Conservation (phyloP, 1,140 invertebrate genomes). For the Antheraea mylitta region DNA sequence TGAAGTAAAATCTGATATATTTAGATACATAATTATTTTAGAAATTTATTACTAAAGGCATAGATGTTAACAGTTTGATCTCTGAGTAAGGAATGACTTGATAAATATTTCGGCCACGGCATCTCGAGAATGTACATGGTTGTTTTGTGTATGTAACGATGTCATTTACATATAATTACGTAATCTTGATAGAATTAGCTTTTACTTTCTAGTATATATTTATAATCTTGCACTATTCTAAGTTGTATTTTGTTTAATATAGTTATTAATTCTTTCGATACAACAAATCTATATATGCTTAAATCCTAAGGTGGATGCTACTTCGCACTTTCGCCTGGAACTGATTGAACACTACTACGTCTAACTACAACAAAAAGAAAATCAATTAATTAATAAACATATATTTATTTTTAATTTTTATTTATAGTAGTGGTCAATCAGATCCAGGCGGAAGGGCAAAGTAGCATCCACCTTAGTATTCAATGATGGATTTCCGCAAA, state of each 20-base stretch:
- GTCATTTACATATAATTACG: constrained; percentile 41
- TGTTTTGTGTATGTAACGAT: constrained; percentile 52
- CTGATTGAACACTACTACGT: no score
- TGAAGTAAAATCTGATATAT: constrained; percentile 16
- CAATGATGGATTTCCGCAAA: no score
- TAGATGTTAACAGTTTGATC: constrained; percentile 44
- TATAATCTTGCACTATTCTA: neutral
- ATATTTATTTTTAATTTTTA: no score
- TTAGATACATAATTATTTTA: neutral
- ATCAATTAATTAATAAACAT: no score
- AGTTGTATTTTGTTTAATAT: neutral
- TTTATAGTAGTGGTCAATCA: no score
- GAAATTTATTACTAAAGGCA: neutral
- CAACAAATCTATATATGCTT: no score
- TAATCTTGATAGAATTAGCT: neutral
- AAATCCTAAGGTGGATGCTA: no score
- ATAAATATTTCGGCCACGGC: constrained; percentile 34
- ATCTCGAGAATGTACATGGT: constrained; percentile 30
- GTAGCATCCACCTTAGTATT: no score
- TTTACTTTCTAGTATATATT: neutral
- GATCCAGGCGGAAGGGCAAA: no score
- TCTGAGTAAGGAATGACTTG: constrained; percentile 41
- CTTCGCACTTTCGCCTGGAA: no score
- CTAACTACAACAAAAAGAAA: no score
- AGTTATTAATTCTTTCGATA: no score